Evolutionary conservation across 2,888 invertebrate species (phyloP).

Genomic region (Trilocha varians): DNA sequence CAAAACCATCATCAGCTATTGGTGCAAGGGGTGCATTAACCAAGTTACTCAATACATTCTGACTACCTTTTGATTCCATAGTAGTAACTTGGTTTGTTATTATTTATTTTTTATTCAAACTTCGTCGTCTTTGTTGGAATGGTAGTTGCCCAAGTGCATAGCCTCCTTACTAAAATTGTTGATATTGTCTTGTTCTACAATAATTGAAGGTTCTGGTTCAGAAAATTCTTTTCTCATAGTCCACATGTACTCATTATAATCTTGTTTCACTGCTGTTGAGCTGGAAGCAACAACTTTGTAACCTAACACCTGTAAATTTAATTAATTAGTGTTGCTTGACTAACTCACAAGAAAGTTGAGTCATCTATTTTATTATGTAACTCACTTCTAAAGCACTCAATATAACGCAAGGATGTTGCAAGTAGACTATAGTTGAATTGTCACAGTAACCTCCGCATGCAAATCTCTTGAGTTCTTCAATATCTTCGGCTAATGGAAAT

Average conservation of each 20-base stretch:
- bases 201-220: constrained; percentile 83
- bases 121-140: constrained; percentile 60
- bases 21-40: constrained; percentile 33
- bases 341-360: background rate
- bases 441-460: constrained; percentile 89
- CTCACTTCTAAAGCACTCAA: constrained; percentile 85
- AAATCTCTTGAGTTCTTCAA: constrained; percentile 87
- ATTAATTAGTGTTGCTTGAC: constrained; percentile 10
- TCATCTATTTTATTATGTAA: constrained; percentile 5
- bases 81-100: constrained; percentile 17
- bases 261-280: constrained; percentile 88
- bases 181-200: constrained; percentile 75
- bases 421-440: constrained; percentile 88
- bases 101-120: constrained; percentile 33
- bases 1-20: constrained; percentile 66
- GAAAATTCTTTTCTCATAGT: constrained; percentile 92
- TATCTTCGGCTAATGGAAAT: constrained; percentile 85
- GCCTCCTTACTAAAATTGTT: constrained; percentile 76
- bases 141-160: constrained; percentile 58
- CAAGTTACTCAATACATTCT: constrained; percentile 39
- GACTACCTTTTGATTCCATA: constrained; percentile 57
- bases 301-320: constrained; percentile 78
- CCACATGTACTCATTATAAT: constrained; percentile 94
- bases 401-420: constrained; percentile 90
- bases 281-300: constrained; percentile 92